A percentile compares a stretch with the other conserved stretches of the same genome.
Evolutionary conservation across 2,888 invertebrate genomes (phyloP).

Genomic region (Nudaria mundana): DNA sequence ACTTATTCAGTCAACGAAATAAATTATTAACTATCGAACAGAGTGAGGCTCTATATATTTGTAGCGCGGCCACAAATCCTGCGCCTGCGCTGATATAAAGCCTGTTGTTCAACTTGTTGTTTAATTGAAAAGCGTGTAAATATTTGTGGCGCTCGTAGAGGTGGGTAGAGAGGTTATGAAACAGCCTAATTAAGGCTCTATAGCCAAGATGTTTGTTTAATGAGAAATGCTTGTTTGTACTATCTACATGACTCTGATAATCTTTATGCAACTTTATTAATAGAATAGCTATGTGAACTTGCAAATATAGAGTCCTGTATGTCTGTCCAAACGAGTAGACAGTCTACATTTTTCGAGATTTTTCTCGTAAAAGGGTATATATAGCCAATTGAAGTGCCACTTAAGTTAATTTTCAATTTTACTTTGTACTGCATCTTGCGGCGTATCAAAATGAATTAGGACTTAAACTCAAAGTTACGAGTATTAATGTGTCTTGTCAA

Average conservation of each 20-base stretch:
- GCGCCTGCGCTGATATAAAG: conserved; percentile 43
- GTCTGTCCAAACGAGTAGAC: too few relatives aligned
- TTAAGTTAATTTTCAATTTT: too few relatives aligned
- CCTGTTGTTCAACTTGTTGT: conserved; percentile 61
- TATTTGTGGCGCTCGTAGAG: conserved; percentile 49
- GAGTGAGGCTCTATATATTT: conserved; percentile 25
- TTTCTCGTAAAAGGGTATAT: too few relatives aligned
- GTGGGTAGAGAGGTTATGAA: conserved; percentile 51
- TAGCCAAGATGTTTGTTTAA: conserved; percentile 16
- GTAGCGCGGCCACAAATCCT: conserved; percentile 39
- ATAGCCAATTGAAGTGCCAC: too few relatives aligned
- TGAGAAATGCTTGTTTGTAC: conserved; percentile 1
- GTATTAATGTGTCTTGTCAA: conserved; percentile 40
- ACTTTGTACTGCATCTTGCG: too few relatives aligned
- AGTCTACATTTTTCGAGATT: too few relatives aligned
- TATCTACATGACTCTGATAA: background rate
- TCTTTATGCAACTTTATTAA: background rate
- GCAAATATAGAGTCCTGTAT: too few relatives aligned
- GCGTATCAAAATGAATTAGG: conserved; percentile 38
- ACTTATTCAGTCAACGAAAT: conserved; percentile 1
- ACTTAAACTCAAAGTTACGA: conserved; percentile 33
- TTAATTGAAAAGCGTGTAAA: conserved; percentile 77
- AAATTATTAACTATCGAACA: conserved; percentile 6
- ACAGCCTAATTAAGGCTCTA: conserved; percentile 50
- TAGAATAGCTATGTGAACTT: too few relatives aligned